Evolutionary conservation across 92 coral and sea anemone genomes (phyloP).

Genomic region (Paramuricea clavata): DNA sequence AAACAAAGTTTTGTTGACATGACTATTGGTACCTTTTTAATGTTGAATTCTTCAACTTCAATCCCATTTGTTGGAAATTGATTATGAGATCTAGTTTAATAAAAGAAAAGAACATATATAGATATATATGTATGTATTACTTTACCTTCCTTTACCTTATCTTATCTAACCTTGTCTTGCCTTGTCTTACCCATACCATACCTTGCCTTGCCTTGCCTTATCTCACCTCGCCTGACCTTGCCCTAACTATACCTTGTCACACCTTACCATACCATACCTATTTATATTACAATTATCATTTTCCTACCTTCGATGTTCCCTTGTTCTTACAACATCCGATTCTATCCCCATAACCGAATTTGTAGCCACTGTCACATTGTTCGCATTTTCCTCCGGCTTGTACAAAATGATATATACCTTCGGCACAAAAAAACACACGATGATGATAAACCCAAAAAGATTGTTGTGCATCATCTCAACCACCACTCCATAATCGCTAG

Average conservation of each 20-base stretch:
- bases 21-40: not conserved
- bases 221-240: no score
- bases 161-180: no score
- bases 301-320: not conserved
- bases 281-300: no score
- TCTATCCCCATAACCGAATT: not conserved
- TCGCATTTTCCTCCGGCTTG: constrained; percentile 11
- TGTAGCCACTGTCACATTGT: not conserved
- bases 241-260: no score
- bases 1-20: no score
- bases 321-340: not conserved
- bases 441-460: not conserved
- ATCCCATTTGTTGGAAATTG: not conserved
- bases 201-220: no score
- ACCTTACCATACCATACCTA: no score
- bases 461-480: not conserved
- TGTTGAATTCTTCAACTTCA: not conserved
- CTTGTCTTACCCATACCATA: no score
- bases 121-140: no score
- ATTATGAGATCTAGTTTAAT: not conserved
- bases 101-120: no score
- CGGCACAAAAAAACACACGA: constrained; percentile 28
- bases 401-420: constrained; percentile 29
- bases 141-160: no score
- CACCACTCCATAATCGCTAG: not conserved